Evolutionary conservation across 2,888 invertebrate species (phyloP).

Genomic region (Phaedon cochleariae): DNA sequence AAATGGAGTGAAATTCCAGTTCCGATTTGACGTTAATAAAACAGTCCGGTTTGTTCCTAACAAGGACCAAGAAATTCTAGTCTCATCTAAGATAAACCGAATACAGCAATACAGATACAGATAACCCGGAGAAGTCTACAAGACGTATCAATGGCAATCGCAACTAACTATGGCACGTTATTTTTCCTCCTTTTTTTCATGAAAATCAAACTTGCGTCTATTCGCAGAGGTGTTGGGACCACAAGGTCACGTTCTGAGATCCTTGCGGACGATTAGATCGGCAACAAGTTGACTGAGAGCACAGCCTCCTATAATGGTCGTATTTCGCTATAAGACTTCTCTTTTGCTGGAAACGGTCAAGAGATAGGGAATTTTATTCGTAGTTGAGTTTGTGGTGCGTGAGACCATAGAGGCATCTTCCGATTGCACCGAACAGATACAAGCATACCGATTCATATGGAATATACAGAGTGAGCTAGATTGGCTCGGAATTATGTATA

Average conservation of each 20-base stretch:
- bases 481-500: too few relatives aligned
- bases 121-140: slow-evolving; percentile 11
- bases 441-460: background rate
- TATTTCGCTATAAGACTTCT: slow-evolving; percentile 55
- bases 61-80: background rate
- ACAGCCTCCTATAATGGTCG: slow-evolving; percentile 59
- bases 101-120: slow-evolving; percentile 8
- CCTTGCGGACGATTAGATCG: slow-evolving; percentile 58
- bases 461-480: background rate
- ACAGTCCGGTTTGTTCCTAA: background rate
- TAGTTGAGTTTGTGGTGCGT: slow-evolving; percentile 11
- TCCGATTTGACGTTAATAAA: background rate
- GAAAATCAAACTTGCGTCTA: background rate
- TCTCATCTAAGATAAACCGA: background rate
- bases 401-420: background rate
- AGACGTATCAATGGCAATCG: slow-evolving; percentile 15
- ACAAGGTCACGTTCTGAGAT: slow-evolving; percentile 62
- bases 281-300: slow-evolving; percentile 58
- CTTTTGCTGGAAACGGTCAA: slow-evolving; percentile 55
- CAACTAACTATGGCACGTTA: slow-evolving; percentile 7
- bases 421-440: background rate
- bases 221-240: slow-evolving; percentile 56
- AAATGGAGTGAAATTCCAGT: background rate
- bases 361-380: slow-evolving; percentile 53
- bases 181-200: too few relatives aligned